A percentile compares a stretch with the other conserved stretches of the same genome.
phyloP scores from a whole-genome alignment of 2,113 vertebrate genomes.

The Syngnathoides biaculeatus region DNA sequence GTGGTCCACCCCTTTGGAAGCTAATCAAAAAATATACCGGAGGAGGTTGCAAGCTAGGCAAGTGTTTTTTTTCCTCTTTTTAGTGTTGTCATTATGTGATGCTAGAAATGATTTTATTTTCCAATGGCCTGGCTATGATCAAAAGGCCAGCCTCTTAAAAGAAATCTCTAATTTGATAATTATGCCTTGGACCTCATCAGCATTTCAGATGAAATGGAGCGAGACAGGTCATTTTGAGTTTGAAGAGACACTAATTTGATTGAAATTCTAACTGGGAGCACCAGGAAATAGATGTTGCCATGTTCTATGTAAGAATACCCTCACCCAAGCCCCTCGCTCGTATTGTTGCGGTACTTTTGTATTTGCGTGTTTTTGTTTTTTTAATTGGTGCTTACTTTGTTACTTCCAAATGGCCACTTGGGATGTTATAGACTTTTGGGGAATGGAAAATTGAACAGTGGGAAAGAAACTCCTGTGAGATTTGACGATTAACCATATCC shows the following conservation, averaged over 20 bases:
- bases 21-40: conserved; percentile 35
- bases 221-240: conserved; percentile 73
- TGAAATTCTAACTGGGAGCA: conserved; percentile 74
- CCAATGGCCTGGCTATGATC: conserved; percentile 63
- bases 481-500: conserved; percentile 7
- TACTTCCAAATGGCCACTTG: conserved; percentile 44
- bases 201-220: conserved; percentile 73
- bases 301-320: conserved; percentile 57
- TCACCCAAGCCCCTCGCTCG: conserved; percentile 58
- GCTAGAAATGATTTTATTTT: conserved; percentile 67
- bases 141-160: conserved; percentile 67
- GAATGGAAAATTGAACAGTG: conserved; percentile 20
- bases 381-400: conserved; percentile 32
- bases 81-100: conserved; percentile 43
- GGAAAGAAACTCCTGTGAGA: conserved; percentile 19
- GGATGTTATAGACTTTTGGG: conserved; percentile 9
- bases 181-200: conserved; percentile 73
- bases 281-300: conserved; percentile 66
- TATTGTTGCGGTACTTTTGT: conserved; percentile 49
- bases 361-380: no score
- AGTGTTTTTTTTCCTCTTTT: conserved; percentile 34
- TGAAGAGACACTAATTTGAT: conserved; percentile 74
- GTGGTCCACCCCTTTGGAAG: conserved; percentile 45
- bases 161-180: conserved; percentile 72
- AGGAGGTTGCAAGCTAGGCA: conserved; percentile 21